These are phyloP conservation scores for Rhinichthys klamathensis DNA, from an alignment of 2,113 vertebrate species.

Conservation along the genomic window DNA sequence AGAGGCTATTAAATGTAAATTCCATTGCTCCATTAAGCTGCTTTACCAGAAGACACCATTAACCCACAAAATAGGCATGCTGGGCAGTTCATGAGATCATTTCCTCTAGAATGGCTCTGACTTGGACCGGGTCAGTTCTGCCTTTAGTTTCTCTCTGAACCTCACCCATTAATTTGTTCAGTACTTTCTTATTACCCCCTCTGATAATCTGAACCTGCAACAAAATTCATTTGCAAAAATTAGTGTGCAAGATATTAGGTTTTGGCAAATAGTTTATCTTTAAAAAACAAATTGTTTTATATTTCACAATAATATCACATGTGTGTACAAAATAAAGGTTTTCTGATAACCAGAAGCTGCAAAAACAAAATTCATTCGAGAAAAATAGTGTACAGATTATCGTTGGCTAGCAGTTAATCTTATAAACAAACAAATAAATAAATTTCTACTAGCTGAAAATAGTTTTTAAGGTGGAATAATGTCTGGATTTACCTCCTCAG, in stretches of 20 bases:
- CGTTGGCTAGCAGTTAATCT: too few relatives aligned
- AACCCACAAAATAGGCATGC: not conserved
- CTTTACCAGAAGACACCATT: not conserved
- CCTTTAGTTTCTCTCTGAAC: constrained; percentile 85
- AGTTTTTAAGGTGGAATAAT: not conserved
- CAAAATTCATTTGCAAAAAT: not conserved
- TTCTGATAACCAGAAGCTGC: too few relatives aligned
- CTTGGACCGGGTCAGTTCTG: constrained; percentile 80
- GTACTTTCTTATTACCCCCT: constrained; percentile 84
- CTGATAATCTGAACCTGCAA: constrained; percentile 84
- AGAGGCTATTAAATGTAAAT: not conserved
- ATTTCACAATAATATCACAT: not conserved
- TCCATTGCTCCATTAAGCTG: not conserved
- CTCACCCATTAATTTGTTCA: constrained; percentile 91
- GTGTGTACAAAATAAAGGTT: too few relatives aligned
- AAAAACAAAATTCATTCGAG: too few relatives aligned
- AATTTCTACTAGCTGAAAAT: not conserved
- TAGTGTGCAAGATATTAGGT: not conserved
- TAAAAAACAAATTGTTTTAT: not conserved
- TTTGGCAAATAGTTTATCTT: not conserved
- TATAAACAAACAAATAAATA: too few relatives aligned
- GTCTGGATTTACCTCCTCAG: constrained; percentile 79
- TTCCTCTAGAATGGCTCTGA: constrained; percentile 82
- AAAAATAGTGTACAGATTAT: too few relatives aligned
- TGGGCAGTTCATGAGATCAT: constrained; percentile 60